Evolutionary conservation across 2,113 vertebrate species (phyloP).

Genomic region (Hydrolagus affinis): DNA sequence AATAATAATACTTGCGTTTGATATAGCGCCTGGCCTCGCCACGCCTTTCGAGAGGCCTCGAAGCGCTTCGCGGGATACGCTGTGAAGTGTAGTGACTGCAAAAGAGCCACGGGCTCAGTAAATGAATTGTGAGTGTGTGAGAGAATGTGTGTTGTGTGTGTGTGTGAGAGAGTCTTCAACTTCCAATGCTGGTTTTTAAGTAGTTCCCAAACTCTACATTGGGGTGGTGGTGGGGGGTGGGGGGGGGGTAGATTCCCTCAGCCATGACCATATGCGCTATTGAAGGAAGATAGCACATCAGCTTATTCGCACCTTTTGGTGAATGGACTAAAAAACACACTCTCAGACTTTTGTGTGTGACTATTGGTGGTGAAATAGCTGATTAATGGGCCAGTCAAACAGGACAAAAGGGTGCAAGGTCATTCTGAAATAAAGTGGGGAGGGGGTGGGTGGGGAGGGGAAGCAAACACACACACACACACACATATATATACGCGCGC

Average conservation of each 20-base stretch:
- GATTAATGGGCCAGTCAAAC: slow-evolving; percentile 27
- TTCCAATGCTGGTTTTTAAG: not conserved
- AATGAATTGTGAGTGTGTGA: not conserved
- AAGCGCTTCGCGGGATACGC: too few species aligned
- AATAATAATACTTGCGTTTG: too few species aligned
- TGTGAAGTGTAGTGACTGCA: too few species aligned
- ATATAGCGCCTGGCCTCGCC: too few species aligned
- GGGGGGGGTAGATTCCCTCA: not conserved
- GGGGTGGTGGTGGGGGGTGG: too few species aligned
- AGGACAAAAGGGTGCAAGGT: slow-evolving; percentile 29
- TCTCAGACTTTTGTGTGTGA: slow-evolving; percentile 25
- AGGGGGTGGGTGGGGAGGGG: not conserved
- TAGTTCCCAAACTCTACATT: slow-evolving; percentile 3
- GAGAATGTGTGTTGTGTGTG: not conserved
- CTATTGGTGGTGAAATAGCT: slow-evolving; percentile 23
- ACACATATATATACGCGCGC: not conserved
- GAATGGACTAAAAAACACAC: slow-evolving; percentile 29
- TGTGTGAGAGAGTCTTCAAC: too few species aligned
- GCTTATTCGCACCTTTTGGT: slow-evolving; percentile 30
- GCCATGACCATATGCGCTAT: slow-evolving; percentile 26
- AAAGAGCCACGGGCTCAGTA: not conserved
- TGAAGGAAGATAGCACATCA: slow-evolving; percentile 24
- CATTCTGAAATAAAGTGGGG: slow-evolving; percentile 6
- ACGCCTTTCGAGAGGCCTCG: too few species aligned
- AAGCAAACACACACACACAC: not conserved